These are phyloP conservation scores for Drosophila kambysellisi DNA, from an alignment of 2,888 invertebrate species.

Conservation along the genomic window DNA sequence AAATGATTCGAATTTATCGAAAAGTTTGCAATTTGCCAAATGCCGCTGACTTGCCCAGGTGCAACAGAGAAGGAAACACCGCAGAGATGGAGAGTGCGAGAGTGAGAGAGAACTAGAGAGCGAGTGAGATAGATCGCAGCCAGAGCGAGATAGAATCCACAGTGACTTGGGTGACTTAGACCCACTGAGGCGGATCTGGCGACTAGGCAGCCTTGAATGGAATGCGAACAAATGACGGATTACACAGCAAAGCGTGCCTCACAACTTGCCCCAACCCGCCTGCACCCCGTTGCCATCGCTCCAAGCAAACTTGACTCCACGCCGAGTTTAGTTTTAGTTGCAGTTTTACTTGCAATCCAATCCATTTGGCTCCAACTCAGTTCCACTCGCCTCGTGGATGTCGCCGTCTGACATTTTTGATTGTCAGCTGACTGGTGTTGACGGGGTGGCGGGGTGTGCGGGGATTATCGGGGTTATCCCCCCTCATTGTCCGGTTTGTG, in stretches of 20 bases:
- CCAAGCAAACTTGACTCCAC: constrained; percentile 3
- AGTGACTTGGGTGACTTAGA: constrained; percentile 31
- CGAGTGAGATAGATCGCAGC: constrained; percentile 8
- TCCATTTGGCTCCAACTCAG: constrained; percentile 16
- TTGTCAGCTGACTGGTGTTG: constrained; percentile 66
- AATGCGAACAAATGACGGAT: constrained; percentile 75
- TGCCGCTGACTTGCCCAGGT: constrained; percentile 53
- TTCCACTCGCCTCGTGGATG: constrained; percentile 39
- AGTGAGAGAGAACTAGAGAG: neutral
- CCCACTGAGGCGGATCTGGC: constrained; percentile 69
- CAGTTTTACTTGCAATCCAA: constrained; percentile 33
- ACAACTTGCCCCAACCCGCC: constrained; percentile 1
- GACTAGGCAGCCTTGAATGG: constrained; percentile 75
- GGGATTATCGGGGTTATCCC: neutral
- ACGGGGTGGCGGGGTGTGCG: neutral
- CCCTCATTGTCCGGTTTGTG: constrained; percentile 24
- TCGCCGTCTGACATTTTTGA: constrained; percentile 72
- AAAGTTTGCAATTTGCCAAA: constrained; percentile 78
- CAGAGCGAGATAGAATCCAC: constrained; percentile 12
- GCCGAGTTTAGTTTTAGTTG: constrained; percentile 25
- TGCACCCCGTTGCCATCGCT: neutral
- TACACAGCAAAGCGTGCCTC: constrained; percentile 45
- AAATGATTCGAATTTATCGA: constrained; percentile 80
- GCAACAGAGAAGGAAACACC: constrained; percentile 34
- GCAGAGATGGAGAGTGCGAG: constrained; percentile 1